phyloP scores from a whole-genome alignment of 1,140 invertebrate genomes.

The Drosophila ercepeae region DNA sequence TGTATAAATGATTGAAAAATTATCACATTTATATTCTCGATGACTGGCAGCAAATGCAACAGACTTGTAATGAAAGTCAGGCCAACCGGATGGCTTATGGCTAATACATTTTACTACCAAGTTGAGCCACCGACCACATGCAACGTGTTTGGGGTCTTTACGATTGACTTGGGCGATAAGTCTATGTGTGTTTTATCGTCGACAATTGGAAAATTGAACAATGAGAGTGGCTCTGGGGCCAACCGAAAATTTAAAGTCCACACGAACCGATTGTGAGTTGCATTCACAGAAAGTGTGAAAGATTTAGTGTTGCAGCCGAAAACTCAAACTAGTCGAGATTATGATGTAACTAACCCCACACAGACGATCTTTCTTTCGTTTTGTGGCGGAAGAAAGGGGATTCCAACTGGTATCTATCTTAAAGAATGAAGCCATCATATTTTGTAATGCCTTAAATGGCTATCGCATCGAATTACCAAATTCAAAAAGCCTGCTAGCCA shows the following conservation, averaged over 20 bases:
- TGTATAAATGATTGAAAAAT: not conserved
- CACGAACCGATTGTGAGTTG: slow-evolving; percentile 9
- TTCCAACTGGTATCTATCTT: slow-evolving; percentile 10
- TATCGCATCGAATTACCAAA: slow-evolving; percentile 28
- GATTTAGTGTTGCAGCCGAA: slow-evolving; percentile 26
- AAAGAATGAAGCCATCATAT: slow-evolving; percentile 61
- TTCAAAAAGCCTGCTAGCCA: slow-evolving; percentile 8
- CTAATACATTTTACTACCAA: slow-evolving; percentile 30
- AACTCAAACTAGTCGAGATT: slow-evolving; percentile 26
- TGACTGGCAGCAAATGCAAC: not conserved
- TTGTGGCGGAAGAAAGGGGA: slow-evolving; percentile 14
- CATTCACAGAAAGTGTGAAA: slow-evolving; percentile 53
- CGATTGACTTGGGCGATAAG: slow-evolving; percentile 71
- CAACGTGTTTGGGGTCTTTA: slow-evolving; percentile 61
- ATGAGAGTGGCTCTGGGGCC: slow-evolving; percentile 48
- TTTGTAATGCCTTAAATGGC: slow-evolving; percentile 39
- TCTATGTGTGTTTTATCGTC: slow-evolving; percentile 63
- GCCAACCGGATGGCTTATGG: slow-evolving; percentile 32
- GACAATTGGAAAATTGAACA: slow-evolving; percentile 79
- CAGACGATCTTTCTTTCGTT: slow-evolving; percentile 34
- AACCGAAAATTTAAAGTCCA: slow-evolving; percentile 14
- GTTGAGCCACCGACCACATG: slow-evolving; percentile 36
- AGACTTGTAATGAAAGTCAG: slow-evolving; percentile 33
- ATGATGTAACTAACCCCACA: slow-evolving; percentile 52
- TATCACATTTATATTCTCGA: not conserved